Base-by-base conservation (phyloP, 2,888 invertebrate genomes). In the Alviniconcha strummeri region DNA sequence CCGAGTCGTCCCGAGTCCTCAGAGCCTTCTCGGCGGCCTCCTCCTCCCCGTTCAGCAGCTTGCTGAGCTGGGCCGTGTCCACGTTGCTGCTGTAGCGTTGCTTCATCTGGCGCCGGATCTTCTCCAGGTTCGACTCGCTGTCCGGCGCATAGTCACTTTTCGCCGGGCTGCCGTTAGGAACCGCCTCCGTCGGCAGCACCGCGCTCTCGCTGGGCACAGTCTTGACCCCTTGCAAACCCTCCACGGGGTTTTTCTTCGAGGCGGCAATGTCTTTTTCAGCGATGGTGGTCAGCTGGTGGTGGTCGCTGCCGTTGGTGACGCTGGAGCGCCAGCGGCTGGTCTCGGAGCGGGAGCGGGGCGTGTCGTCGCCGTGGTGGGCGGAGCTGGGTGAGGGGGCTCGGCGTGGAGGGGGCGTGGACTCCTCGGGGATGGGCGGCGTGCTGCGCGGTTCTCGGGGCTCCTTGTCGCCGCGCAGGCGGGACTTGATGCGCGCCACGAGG, bases 11-110 rank as follows among this genome's bases (percentile, higher is more conserved):
- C 60, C 72, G 67, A n/a, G 78, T 72, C 17, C 52, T 13, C 19
- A 57, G 52, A 76, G 52, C 19, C 2, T 75, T 72, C 17, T 15
- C 17, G 36, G 60, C 54, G 72, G n/a, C 19, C 2, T 75, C 57
- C n/a, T 78, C 76, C 9, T 88, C 85, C 11, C 84, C 67, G 55
- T 80, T 56, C 56, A 88, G 82, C 67, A 87, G 80, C 84, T 84
- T 86, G 56, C 85, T 86, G 55, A 91, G 84, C 85, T 90, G 89
- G 54, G 84, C 83, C 55, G 88, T 88, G 83, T 90, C 88, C 52
- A 91, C 79, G 81, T 84, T 86, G 80, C 85, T 87, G 82, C 88
- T 89, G 80, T 85, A 85, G 5, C 86, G 81, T 36, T 84, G 75
- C 36, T 84, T 71, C 78, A 84, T 57, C 75, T 83, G 69, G 69